Evolutionary conservation across 2,888 invertebrate species (phyloP).

Genomic region (Bombylius major): DNA sequence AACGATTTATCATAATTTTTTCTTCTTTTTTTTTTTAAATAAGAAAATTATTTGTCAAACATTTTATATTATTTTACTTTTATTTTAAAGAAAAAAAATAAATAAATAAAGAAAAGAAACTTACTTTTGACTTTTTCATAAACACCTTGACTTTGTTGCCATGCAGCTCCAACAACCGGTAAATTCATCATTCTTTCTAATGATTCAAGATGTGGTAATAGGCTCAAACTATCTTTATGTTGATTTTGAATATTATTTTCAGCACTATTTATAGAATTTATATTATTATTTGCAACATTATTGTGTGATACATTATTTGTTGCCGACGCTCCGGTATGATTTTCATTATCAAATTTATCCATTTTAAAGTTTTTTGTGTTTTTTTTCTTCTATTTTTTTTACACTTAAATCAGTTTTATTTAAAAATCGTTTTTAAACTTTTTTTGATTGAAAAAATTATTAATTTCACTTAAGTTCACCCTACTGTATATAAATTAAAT

Average conservation of each 20-base stretch:
- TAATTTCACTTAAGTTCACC: no score
- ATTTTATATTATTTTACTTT: neutral
- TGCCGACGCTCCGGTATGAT: neutral
- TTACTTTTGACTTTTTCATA: slow-evolving; percentile 47
- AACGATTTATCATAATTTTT: neutral
- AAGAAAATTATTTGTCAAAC: no score
- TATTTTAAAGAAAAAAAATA: neutral
- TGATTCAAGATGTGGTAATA: slow-evolving; percentile 40
- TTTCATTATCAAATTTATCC: slow-evolving; percentile 1
- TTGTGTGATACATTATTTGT: neutral
- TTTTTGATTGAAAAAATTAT: no score
- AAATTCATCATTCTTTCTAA: slow-evolving; percentile 43
- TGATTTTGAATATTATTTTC: neutral
- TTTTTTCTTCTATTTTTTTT: neutral
- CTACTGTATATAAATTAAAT: no score
- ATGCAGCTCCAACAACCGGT: slow-evolving; percentile 44
- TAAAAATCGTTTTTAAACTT: no score
- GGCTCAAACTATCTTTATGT: slow-evolving; percentile 27
- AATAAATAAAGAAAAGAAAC: slow-evolving; percentile 7
- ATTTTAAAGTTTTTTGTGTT: neutral
- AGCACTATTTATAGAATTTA: neutral
- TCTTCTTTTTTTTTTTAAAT: no score
- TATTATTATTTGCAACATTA: neutral
- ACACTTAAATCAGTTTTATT: no score
- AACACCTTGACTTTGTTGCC: slow-evolving; percentile 43